Percentiles rank a stretch among this genome's conserved stretches.
Evolutionary conservation across 2,888 invertebrate genomes (phyloP).

Genomic region (Temnothorax ravouxi): DNA sequence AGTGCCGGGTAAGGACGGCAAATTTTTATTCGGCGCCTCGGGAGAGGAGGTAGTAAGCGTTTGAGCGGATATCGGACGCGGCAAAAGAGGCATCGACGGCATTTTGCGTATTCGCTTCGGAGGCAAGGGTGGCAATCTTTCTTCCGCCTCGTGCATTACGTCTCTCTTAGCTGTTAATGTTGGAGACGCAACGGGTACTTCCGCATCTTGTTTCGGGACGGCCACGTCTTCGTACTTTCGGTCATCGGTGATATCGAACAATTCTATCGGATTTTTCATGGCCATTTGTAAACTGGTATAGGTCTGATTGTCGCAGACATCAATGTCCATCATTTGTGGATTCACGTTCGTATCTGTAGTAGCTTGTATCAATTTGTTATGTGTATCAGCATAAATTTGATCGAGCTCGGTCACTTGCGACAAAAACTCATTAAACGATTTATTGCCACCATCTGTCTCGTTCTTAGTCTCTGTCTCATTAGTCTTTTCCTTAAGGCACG

Average conservation of each 20-base stretch:
- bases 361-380: constrained; percentile 87
- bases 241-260: constrained; percentile 87
- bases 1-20: constrained; percentile 87
- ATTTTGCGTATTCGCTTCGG: constrained; percentile 90
- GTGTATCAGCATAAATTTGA: constrained; percentile 93
- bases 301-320: constrained; percentile 92
- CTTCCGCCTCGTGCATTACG: constrained; percentile 87
- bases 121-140: constrained; percentile 92
- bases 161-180: constrained; percentile 86
- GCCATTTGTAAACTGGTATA: constrained; percentile 95
- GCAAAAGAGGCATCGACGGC: constrained; percentile 84
- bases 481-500: constrained; percentile 68
- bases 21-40: constrained; percentile 87
- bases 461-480: constrained; percentile 70
- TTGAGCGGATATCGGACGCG: constrained; percentile 79
- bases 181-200: constrained; percentile 74
- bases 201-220: constrained; percentile 86
- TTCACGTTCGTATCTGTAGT: constrained; percentile 70
- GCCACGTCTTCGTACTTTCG: constrained; percentile 89
- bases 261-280: constrained; percentile 93
- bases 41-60: constrained; percentile 66
- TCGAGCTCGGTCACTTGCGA: constrained; percentile 93
- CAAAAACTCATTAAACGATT: constrained; percentile 91
- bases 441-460: constrained; percentile 78
- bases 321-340: constrained; percentile 87